Conservation (phyloP, 2,113 vertebrate species). For the Psephotus haematonotus region DNA sequence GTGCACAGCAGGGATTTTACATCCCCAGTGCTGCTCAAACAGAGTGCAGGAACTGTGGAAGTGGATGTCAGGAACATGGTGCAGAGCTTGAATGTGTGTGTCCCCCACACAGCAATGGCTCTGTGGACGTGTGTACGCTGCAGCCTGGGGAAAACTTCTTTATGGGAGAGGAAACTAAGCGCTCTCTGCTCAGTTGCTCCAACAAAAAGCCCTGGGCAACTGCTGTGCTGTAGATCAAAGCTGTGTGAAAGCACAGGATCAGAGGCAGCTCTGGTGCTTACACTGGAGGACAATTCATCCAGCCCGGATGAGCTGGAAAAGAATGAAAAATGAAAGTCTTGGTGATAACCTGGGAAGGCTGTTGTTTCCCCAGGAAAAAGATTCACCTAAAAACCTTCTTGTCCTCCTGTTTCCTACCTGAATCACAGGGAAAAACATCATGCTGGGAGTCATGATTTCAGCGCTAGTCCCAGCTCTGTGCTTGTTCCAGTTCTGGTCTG, state of each 20-base stretch:
- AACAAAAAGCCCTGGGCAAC: not conserved
- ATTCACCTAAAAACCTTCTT: not conserved
- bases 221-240: not conserved
- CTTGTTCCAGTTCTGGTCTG: not conserved
- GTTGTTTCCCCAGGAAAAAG: not conserved
- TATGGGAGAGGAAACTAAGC: not conserved
- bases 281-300: not conserved
- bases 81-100: not conserved
- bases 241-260: not conserved
- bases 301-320: not conserved
- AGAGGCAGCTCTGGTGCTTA: not conserved
- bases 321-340: not conserved
- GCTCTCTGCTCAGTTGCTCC: not conserved
- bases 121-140: not conserved
- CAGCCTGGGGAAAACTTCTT: not conserved
- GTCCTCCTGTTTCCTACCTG: not conserved
- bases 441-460: not conserved
- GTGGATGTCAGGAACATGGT: fast-evolving
- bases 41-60: not conserved
- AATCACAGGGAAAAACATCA: not conserved
- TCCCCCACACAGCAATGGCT: not conserved
- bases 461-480: not conserved
- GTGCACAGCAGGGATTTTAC: not conserved
- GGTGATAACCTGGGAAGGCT: not conserved
- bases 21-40: fast-evolving